Conservation (phyloP, 1,140 invertebrate genomes). For the Zaprionus ornatus region DNA sequence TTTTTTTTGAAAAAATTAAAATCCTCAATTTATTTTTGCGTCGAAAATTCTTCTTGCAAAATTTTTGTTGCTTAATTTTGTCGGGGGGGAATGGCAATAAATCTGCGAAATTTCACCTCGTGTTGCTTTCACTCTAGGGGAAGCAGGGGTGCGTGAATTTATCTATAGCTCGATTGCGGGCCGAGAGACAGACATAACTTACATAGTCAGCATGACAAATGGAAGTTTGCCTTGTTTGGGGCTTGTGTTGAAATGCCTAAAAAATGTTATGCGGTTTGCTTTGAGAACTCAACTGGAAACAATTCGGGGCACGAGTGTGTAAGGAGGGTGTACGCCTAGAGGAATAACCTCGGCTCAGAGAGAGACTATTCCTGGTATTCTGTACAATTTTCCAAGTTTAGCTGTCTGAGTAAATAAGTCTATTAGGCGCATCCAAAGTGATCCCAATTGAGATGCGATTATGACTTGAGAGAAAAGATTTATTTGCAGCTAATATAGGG, state of each 20-base stretch:
- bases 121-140: not conserved
- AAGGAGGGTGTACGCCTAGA: not conserved
- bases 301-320: slow-evolving; percentile 31
- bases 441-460: not conserved
- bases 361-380: not conserved
- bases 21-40: not conserved
- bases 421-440: not conserved
- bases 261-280: slow-evolving; percentile 43
- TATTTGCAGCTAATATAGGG: too few relatives aligned
- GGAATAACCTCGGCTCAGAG: slow-evolving; percentile 3
- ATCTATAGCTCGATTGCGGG: slow-evolving; percentile 28
- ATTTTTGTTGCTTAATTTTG: not conserved
- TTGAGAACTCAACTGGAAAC: slow-evolving; percentile 60
- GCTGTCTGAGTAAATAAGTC: slow-evolving; percentile 2
- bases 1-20: not conserved
- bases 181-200: slow-evolving; percentile 24
- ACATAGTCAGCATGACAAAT: slow-evolving; percentile 60
- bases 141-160: not conserved
- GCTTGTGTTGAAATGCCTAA: slow-evolving; percentile 37
- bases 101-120: not conserved
- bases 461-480: not conserved
- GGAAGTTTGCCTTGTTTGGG: slow-evolving; percentile 53
- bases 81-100: not conserved
- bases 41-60: not conserved
- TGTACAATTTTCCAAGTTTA: not conserved